These are phyloP conservation scores for Luehdorfia chinensis DNA, from an alignment of 1,140 invertebrate genomes.

Conservation along the genomic window DNA sequence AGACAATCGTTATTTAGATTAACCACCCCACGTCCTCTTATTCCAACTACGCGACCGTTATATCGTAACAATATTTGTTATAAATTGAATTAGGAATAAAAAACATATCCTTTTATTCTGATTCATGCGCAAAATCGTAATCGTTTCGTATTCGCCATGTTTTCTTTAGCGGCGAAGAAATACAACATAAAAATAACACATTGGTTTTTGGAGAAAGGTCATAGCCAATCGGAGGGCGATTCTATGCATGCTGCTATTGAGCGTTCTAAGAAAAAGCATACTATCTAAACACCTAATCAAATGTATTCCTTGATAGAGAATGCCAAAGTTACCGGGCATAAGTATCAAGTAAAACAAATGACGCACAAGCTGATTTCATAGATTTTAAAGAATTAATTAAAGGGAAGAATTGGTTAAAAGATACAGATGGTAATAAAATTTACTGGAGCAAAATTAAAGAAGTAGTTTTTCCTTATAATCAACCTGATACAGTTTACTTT, in stretches of 20 bases:
- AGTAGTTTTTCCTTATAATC: too few species aligned
- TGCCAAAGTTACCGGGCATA: conserved; percentile 18
- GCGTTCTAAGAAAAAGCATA: conserved; percentile 14
- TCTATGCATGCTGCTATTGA: conserved; percentile 20
- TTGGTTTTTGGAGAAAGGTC: neutral
- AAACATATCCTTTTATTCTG: neutral
- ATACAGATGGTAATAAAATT: conserved; percentile 3
- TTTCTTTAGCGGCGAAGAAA: neutral
- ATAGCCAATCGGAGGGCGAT: conserved; percentile 22
- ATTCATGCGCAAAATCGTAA: neutral
- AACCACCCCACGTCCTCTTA: too few species aligned
- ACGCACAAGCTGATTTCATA: conserved; percentile 14
- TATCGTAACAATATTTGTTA: too few species aligned
- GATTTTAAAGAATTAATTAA: conserved; percentile 17
- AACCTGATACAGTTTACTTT: too few species aligned
- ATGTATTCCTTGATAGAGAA: conserved; percentile 18
- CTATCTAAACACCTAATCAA: conserved; percentile 20
- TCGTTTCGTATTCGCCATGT: neutral
- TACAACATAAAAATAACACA: neutral
- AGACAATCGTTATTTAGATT: too few species aligned
- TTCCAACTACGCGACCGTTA: too few species aligned
- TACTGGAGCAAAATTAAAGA: conserved; percentile 10
- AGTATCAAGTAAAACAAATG: conserved; percentile 21
- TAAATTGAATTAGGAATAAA: too few species aligned
- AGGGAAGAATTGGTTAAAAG: conserved; percentile 6